Base-by-base conservation (phyloP, 2,113 vertebrate species). In the Engystomops pustulosus region DNA sequence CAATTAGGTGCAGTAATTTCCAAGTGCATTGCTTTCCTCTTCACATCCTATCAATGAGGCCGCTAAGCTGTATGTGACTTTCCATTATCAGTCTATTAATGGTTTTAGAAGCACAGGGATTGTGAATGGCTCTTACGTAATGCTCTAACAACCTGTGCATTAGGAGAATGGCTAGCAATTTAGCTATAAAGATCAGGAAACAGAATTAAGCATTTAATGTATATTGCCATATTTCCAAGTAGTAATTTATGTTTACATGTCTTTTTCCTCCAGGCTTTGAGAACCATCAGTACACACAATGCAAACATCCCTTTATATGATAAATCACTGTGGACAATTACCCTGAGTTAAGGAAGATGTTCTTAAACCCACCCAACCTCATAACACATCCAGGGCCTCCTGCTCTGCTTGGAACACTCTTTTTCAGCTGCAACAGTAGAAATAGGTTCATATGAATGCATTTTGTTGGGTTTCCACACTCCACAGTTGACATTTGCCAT, bases 371-470 rank as follows among this genome's bases (percentile, higher is more conserved):
- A 87, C 88, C 87, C 79, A 80, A 65, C 69, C 49, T 80, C 82
- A 83, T 44, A 88, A 85, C 79, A 84, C 86, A 55, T 79, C 47
- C 86, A 87, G 87, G n/a, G n/a, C n/a, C n/a, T n/a, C n/a, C n/a
- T n/a, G n/a, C n/a, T n/a, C n/a, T n/a, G n/a, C n/a, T n/a, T n/a
- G n/a, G n/a, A n/a, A n/a, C n/a, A n/a, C n/a, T n/a, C n/a, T n/a
- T n/a, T n/a, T n/a, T n/a, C n/a, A n/a, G n/a, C n/a, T n/a, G n/a
- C n/a, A n/a, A n/a, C n/a, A n/a, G 2, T 45, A 0, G 10, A 7
- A 45, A 45, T 12, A 45, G 2, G 44, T 12, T 45, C 9, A 45
- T 12, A 45, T 41, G 38, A 41, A 6, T 41, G 38, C 38, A 41
- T 41, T 41, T 41, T 41, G 10, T 6, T 41, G 38, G 38, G 38